Evolutionary conservation across 1,140 invertebrate species (phyloP), one percentile per base, ranked within the genome.

Genomic region (Platorchestia sp.): DNA sequence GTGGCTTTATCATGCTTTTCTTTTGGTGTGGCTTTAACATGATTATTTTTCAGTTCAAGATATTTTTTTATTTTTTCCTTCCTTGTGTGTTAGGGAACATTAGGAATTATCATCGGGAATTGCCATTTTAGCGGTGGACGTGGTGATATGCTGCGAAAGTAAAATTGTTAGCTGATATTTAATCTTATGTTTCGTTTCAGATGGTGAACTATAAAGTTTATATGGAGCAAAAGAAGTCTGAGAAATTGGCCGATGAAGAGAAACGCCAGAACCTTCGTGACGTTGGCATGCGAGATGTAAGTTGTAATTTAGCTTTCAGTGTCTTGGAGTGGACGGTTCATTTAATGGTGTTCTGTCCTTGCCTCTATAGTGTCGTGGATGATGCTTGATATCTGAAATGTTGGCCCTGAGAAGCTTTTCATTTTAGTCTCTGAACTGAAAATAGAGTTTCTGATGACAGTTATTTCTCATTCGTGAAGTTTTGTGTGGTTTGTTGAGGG

Each of bases 171-270:
- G 16, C 27, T 86, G 6, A 10, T 41, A 86, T 86, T 7, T 43
- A 3, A 42, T 44, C 43, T 89, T 89, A 42, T 89, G 87, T 43
- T 36, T 41, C 43, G n/a, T 44, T 27, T 16, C 91, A 93, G 91
- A 44, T 93, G 36, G 91, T 93, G 91, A 93, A 93, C 45, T 93
- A 93, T 44, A 93, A 93, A 40, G 16, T 47, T n/a, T 93, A 93
- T 40, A 93, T 93, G 91, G 91, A 16, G 10, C 91, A 93, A 36
- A 93, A 93, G 91, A 47, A 47, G 91, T n/a, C 36, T 0, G 43
- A 93, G 44, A 93, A 93, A 44, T 40, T 14, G 43, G 43, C 43
- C 3, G 91, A 93, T 27, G 43, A 7, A 47, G 91, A 93, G 45
- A 93, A 93, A 44, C 41, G 44, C 6, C 91, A 93, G 45, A 45